Evolutionary conservation across 2,797 vertebrate genomes (phyloP).

Genomic region (Simalia tracyae): DNA sequence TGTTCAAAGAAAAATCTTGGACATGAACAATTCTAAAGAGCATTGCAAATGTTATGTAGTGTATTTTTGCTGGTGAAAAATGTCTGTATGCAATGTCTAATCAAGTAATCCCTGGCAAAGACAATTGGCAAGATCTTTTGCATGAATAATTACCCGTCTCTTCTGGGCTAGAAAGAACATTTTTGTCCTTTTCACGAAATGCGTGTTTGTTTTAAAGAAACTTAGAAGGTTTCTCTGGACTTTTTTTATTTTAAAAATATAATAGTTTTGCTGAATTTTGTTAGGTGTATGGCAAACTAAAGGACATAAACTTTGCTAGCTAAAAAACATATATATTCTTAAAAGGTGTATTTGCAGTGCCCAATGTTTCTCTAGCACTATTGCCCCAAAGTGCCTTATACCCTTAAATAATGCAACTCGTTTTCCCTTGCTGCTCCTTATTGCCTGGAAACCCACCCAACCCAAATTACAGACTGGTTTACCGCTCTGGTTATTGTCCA

Average conservation of each 20-base stretch:
- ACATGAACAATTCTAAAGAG: neutral
- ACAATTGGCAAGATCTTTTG: neutral
- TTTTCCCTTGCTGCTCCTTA: neutral
- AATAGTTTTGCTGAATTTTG: conserved; percentile 18
- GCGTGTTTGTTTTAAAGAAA: neutral
- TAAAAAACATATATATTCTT: neutral
- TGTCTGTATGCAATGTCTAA: neutral
- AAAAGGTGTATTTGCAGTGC: neutral
- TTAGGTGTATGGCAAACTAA: neutral
- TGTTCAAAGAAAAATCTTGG: neutral
- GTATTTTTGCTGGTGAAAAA: neutral
- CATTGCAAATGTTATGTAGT: neutral
- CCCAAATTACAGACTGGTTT: too few relatives aligned
- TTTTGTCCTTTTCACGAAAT: conserved; percentile 33
- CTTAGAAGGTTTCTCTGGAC: conserved; percentile 6
- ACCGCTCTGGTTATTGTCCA: neutral
- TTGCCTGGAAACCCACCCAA: neutral
- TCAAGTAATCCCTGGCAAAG: neutral
- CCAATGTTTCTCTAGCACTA: neutral
- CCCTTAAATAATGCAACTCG: neutral
- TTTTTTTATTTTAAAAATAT: neutral
- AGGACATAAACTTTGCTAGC: neutral
- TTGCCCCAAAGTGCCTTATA: neutral
- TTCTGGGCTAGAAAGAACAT: neutral
- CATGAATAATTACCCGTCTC: conserved; percentile 4